Base-by-base conservation (phyloP, 2,113 vertebrate species). In the Emberiza fucata region DNA sequence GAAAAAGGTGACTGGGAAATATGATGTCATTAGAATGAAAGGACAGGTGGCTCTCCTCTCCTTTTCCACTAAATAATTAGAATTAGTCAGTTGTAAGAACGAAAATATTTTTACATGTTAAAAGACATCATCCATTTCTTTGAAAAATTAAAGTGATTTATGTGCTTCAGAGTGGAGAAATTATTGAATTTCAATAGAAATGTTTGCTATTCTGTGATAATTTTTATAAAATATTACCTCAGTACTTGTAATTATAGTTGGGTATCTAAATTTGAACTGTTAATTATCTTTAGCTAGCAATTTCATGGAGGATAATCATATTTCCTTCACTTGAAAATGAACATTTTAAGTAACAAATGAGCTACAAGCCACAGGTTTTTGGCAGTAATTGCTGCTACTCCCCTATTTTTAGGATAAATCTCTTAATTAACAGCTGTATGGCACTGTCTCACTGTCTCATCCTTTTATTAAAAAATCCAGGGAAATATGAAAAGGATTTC, bases 241-340 rank as follows among this genome's bases (percentile, higher is more conserved):
- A 81, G 66, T 73, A 65, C 70, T 42, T 90, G 45, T 68, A 91
- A 96, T 95, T 94, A 94, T 87, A 79, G 51, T 94, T 92, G 29
- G 44, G 25, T 90, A 86, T 95, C 86, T 92, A 92, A 81, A 91
- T 95, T 79, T 80, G 72, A 96, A 88, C 77, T 83, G 63, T 95
- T 96, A 96, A 95, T 97, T 97, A 92, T 95, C 94, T 95, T 95
- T 64, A 94, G 82, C 87, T 87, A 92, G 71, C 88, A 94, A 95
- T 97, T 97, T 97, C 65, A 81, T 82, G 82, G 94, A 81, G 77
- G 60, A 91, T 94, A 88, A 95, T 93, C 70, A 82, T 95, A 96
- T 97, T 96, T 97, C 81, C 82, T 92, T 91, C 78, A 90, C 47
- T 77, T 81, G 51, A 90, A 91, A 96, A 93, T 72, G 95, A 97